Percentiles rank a stretch among this genome's conserved stretches.
phyloP scores from a whole-genome alignment of 1,140 invertebrate genomes.

The Procambarus clarkii region DNA sequence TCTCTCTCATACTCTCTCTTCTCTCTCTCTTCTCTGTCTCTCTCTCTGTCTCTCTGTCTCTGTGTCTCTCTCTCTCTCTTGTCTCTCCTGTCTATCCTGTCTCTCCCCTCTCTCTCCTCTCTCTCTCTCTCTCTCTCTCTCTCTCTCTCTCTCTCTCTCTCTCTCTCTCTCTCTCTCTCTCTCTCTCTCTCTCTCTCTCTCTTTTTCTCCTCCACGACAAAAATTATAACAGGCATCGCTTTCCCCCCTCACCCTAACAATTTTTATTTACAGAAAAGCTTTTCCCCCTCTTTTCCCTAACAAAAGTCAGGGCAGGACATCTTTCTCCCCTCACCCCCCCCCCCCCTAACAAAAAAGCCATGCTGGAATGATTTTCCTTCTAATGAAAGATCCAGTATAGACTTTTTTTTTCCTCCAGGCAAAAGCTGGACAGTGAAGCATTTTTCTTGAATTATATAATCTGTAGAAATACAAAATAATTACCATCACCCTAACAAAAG shows the following conservation, averaged over 20 bases:
- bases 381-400: not conserved
- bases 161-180: not conserved
- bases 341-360: not conserved
- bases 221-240: not conserved
- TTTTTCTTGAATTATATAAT: too few relatives aligned
- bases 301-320: not conserved
- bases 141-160: not conserved
- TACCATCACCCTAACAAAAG: too few relatives aligned
- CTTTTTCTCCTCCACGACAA: not conserved
- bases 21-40: not conserved
- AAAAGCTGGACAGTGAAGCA: too few relatives aligned
- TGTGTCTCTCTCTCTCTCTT: not conserved
- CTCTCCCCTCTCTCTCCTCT: not conserved
- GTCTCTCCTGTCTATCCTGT: not conserved
- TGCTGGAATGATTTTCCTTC: not conserved
- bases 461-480: too few relatives aligned
- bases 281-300: not conserved
- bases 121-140: not conserved
- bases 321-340: not conserved
- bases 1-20: not conserved
- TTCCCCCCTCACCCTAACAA: not conserved
- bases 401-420: too few relatives aligned
- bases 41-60: not conserved
- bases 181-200: slow-evolving; percentile 2
- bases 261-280: not conserved